Evolutionary conservation across 2,888 invertebrate genomes (phyloP), one percentile per base, ranked within the genome.

Genomic region (Pyrochroa serraticornis): DNA sequence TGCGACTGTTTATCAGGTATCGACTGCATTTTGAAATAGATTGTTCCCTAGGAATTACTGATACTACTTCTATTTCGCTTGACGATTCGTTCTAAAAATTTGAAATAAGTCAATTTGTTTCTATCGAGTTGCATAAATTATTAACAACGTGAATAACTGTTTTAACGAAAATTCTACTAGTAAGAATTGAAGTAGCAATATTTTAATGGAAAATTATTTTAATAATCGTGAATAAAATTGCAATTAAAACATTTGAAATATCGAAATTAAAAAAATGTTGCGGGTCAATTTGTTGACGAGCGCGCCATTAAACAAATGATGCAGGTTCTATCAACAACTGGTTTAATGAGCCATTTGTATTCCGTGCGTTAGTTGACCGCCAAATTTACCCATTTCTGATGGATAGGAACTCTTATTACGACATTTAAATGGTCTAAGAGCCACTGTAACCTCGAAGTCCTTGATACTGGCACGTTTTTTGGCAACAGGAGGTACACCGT

Each of bases 391-490:
- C 71, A 64, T 67, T 72, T 78, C 58, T 74, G 70, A 46, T 68
- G 66, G 49, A 64, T 66, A 54, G 83, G 82, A 58, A 87, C 80
- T 42, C 77, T 76, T 45, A 90, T 78, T 30, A 82, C 78, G 41
- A 82, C 82, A 70, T 89, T 87, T 58, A 91, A 75, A 75, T 88
- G 85, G 63, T 86, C 84, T 56, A 92, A 81, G 71, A 87, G 85
- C 92, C 92, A 92, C 70, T 88, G 86, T 12, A 90, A 85, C 67
- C 91, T 81, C 10, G 87, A 82, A 73, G 89, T 88, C 64, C 91
- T 81, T 3, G 91, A 91, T 56, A 91, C 85, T 14, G 89, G 84
- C 72, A 88, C 86, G 67, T 85, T 84, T 71, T 86, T 85, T 69
- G 86, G 87, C 85, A 90, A 85, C 58, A 89, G 75, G 45, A 89